Percentiles rank a stretch among this genome's conserved stretches.
These are phyloP conservation scores for Eulacestoma nigropectus DNA, from an alignment of 2,113 vertebrate genomes.

Conservation along the genomic window DNA sequence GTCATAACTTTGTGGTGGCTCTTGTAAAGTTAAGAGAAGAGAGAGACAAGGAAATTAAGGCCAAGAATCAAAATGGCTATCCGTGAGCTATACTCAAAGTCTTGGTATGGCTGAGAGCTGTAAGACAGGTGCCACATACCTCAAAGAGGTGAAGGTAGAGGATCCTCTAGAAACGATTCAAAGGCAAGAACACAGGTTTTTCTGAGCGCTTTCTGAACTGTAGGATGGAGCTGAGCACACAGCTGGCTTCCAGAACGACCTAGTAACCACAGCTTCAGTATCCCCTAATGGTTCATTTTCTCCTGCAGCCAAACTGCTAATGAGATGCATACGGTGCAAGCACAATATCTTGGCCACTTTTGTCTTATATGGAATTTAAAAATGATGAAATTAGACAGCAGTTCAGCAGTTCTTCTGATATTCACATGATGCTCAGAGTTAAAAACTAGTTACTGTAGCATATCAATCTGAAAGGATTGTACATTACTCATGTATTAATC, in stretches of 20 bases:
- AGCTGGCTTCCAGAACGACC: background rate
- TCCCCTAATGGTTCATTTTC: background rate
- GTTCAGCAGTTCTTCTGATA: background rate
- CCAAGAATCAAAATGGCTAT: background rate
- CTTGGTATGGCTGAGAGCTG: background rate
- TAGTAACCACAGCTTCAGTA: background rate
- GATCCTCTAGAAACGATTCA: background rate
- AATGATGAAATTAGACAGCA: background rate
- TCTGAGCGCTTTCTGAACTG: background rate
- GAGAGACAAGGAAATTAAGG: background rate
- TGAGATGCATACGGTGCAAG: background rate
- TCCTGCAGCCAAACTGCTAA: background rate
- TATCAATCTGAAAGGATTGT: background rate
- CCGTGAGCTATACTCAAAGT: background rate
- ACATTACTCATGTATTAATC: background rate
- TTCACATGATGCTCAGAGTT: background rate
- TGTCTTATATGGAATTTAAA: background rate
- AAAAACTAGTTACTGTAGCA: background rate
- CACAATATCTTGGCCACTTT: background rate
- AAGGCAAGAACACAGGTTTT: background rate
- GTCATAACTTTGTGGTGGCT: background rate
- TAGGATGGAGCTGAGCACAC: background rate
- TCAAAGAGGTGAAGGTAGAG: background rate
- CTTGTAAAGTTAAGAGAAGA: background rate
- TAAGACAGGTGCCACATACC: background rate